Evolutionary conservation across 2,113 vertebrate genomes (phyloP).

Genomic region (Trogon surrucura): DNA sequence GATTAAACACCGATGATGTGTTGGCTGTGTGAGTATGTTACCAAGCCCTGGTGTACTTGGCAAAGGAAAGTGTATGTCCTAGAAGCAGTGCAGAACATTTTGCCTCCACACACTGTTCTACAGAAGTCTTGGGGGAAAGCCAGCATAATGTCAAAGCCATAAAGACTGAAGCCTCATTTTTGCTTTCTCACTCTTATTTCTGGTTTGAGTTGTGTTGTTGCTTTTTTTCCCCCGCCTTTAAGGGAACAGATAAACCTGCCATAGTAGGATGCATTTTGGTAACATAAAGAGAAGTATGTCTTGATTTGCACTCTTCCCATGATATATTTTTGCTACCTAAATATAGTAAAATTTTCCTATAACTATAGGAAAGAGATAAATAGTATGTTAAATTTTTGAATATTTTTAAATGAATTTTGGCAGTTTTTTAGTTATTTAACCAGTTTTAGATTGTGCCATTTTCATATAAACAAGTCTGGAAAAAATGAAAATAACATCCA

Average conservation of each 20-base stretch:
- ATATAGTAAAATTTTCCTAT: not conserved
- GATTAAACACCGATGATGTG: not conserved
- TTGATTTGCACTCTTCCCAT: not conserved
- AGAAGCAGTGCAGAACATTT: not conserved
- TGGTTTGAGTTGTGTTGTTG: accelerated
- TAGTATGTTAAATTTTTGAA: not conserved
- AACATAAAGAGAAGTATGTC: not conserved
- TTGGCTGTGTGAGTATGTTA: not conserved
- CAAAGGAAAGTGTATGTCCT: not conserved
- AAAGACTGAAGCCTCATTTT: not conserved
- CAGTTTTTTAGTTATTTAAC: not conserved
- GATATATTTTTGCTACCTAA: not conserved
- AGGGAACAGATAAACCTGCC: not conserved
- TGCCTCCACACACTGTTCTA: not conserved
- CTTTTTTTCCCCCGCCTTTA: not conserved
- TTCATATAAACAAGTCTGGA: not conserved
- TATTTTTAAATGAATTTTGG: not conserved
- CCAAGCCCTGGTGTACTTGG: not conserved
- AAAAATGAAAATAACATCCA: not conserved
- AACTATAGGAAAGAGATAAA: not conserved
- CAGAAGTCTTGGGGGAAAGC: not conserved
- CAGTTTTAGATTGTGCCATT: not conserved
- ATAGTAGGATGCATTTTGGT: not conserved
- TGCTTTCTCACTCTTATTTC: not conserved
- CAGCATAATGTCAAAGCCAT: not conserved